phyloP scores from a whole-genome alignment of 2,113 vertebrate genomes.

The Trachemys scripta region DNA sequence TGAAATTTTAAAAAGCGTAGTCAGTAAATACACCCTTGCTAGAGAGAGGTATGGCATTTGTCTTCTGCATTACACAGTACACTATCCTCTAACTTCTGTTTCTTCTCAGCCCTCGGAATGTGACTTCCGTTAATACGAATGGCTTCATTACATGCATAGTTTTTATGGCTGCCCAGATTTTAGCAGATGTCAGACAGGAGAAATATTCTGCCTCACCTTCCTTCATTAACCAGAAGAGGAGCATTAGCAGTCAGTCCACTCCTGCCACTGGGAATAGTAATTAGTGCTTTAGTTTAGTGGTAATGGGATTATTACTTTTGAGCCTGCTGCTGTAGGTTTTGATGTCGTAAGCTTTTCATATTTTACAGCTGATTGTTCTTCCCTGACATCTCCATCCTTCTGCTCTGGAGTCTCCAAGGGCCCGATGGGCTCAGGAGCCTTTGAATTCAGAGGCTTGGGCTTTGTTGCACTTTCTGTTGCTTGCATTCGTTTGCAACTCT shows the following conservation, averaged over 20 bases:
- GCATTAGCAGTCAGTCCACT: conserved; percentile 69
- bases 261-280: conserved; percentile 67
- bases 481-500: neutral
- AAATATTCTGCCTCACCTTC: conserved; percentile 66
- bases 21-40: neutral
- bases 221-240: conserved; percentile 65
- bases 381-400: conserved; percentile 70
- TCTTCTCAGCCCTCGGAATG: conserved; percentile 36
- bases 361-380: conserved; percentile 71
- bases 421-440: neutral
- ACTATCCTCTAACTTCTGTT: conserved; percentile 36
- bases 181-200: conserved; percentile 66
- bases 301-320: conserved; percentile 73
- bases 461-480: neutral
- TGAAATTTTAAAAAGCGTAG: neutral
- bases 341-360: conserved; percentile 66
- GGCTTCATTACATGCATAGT: conserved; percentile 61
- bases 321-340: conserved; percentile 66
- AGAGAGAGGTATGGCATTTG: conserved; percentile 9
- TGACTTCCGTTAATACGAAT: conserved; percentile 59
- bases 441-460: neutral
- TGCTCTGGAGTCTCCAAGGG: conserved; percentile 48
- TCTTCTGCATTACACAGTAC: conserved; percentile 14
- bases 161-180: conserved; percentile 50
- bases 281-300: conserved; percentile 67